Conservation (phyloP, 2,888 invertebrate species). For the Villa cingulata region DNA sequence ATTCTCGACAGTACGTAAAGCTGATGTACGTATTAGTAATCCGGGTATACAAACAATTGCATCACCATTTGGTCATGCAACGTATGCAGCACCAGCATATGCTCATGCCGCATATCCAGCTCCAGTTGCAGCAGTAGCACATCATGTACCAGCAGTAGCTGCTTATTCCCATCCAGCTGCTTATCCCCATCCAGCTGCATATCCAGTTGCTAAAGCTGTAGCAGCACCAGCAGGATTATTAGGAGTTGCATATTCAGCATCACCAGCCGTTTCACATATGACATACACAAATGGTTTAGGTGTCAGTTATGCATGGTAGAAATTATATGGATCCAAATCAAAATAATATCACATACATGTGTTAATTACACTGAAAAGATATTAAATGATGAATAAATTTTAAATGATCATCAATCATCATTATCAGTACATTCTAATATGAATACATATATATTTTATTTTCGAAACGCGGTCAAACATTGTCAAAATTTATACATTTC, state of each 20-base stretch:
- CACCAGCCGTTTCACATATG: conserved; percentile 48
- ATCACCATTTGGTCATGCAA: conserved; percentile 22
- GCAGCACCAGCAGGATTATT: conserved; percentile 40
- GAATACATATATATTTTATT: not conserved
- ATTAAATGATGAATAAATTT: no score
- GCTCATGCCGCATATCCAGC: conserved; percentile 14
- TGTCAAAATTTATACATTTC: conserved; percentile 7
- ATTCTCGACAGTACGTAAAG: conserved; percentile 55
- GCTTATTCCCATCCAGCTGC: conserved; percentile 13
- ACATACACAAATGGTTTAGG: conserved; percentile 44
- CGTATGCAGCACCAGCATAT: conserved; percentile 28
- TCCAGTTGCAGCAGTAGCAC: conserved; percentile 24
- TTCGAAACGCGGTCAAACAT: conserved; percentile 9
- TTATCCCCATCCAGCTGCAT: conserved; percentile 12
- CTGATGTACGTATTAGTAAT: conserved; percentile 57
- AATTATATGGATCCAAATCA: no score
- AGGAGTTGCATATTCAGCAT: conserved; percentile 47
- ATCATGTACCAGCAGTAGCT: conserved; percentile 18
- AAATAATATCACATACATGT: not conserved
- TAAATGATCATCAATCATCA: no score
- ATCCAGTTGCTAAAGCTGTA: conserved; percentile 23
- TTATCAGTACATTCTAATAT: no score
- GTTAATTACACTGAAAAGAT: not conserved
- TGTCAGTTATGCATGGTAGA: conserved; percentile 43
- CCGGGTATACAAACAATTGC: conserved; percentile 39